These are phyloP conservation scores for Pterophyllum scalare DNA, from an alignment of 2,113 vertebrate species.

Conservation along the genomic window DNA sequence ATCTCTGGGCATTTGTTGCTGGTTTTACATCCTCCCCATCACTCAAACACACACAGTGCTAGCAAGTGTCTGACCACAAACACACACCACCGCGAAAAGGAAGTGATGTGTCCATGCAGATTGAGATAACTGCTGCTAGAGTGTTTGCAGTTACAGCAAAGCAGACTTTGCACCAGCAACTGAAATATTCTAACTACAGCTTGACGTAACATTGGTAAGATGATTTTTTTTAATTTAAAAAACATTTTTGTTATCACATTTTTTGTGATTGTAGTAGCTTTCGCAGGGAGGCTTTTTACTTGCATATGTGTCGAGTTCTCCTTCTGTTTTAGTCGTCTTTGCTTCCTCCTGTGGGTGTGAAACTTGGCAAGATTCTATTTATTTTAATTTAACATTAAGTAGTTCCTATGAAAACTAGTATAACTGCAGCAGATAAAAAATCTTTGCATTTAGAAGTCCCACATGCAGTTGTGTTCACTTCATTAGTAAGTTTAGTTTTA, in stretches of 20 bases:
- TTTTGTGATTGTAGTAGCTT: not conserved
- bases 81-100: slow-evolving; percentile 48
- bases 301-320: not conserved
- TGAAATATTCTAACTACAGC: not conserved
- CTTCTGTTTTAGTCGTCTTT: not conserved
- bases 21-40: not conserved
- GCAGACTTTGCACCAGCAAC: slow-evolving; percentile 18
- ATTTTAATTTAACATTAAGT: not conserved
- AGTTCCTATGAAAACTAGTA: not conserved
- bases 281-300: not conserved
- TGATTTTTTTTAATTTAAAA: not conserved
- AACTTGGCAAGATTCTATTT: not conserved
- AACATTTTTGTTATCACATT: not conserved
- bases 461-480: too few species aligned
- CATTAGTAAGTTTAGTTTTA: too few species aligned
- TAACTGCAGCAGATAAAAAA: not conserved
- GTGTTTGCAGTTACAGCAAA: slow-evolving; percentile 55
- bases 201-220: slow-evolving; percentile 49
- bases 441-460: not conserved
- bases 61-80: slow-evolving; percentile 5
- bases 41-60: slow-evolving; percentile 3
- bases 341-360: not conserved
- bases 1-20: not conserved
- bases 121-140: slow-evolving; percentile 43
- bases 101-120: slow-evolving; percentile 66